These are phyloP conservation scores for Caenorhabditis wallacei DNA, from an alignment of 2,888 invertebrate species.

Conservation along the genomic window DNA sequence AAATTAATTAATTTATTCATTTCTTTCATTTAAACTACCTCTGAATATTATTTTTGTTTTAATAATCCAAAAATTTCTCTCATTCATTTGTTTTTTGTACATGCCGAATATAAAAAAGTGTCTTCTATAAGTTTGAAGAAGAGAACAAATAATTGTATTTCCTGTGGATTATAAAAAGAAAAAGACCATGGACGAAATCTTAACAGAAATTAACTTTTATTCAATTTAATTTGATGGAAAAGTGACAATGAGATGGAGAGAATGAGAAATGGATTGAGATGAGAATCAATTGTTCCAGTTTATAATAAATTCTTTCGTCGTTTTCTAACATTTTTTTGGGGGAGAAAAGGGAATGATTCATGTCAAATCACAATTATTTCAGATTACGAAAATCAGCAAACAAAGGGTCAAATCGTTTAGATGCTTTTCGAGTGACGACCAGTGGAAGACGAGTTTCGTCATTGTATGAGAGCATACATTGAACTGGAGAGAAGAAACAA, in stretches of 20 bases:
- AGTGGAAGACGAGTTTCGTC: conserved; percentile 59
- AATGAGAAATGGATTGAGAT: not conserved
- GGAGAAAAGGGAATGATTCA: not conserved
- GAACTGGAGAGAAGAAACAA: conserved; percentile 77
- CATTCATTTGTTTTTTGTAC: conserved; percentile 14
- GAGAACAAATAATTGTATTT: not conserved
- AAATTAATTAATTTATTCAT: conserved; percentile 38
- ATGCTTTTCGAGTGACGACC: conserved; percentile 59
- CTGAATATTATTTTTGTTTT: not conserved
- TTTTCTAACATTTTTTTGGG: conserved; percentile 13
- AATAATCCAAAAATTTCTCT: not conserved
- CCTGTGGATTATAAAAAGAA: not conserved
- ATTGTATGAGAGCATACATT: conserved; percentile 74
- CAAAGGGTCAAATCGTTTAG: conserved; percentile 50
- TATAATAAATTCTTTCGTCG: conserved; percentile 31
- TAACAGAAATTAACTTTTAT: conserved; percentile 7
- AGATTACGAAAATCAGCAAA: conserved; percentile 39
- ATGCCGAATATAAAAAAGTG: conserved; percentile 3
- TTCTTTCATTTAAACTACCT: conserved; percentile 35
- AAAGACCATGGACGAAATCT: not conserved
- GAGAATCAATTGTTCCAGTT: no score
- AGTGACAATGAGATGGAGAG: conserved; percentile 2
- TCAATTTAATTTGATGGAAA: not conserved
- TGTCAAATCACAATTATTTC: conserved; percentile 28
- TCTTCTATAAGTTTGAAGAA: conserved; percentile 3